Evolutionary conservation across 1,140 invertebrate species (phyloP).

Genomic region (Delia radicum): DNA sequence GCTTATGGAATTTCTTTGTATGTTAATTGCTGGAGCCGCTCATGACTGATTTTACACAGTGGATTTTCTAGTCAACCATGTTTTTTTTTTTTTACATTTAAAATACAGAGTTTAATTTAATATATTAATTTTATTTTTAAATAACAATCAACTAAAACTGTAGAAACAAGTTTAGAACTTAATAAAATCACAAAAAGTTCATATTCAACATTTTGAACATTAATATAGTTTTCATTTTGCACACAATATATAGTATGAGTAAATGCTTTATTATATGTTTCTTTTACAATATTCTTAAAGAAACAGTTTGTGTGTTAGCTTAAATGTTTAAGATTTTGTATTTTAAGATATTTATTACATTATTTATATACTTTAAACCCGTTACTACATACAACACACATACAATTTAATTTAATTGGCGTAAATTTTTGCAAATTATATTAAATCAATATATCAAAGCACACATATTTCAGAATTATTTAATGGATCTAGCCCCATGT

Average conservation of each 20-base stretch:
- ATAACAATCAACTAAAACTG: background rate
- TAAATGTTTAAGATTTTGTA: too few species aligned
- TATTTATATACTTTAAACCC: background rate
- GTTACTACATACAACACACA: background rate
- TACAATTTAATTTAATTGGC: background rate
- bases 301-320: too few species aligned
- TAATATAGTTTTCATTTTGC: background rate
- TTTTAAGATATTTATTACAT: background rate
- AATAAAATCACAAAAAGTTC: slow-evolving; percentile 6
- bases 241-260: background rate
- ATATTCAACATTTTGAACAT: background rate
- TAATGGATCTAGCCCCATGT: too few species aligned
- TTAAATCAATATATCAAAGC: background rate
- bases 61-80: too few species aligned
- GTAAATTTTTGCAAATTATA: background rate
- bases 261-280: background rate
- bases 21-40: too few species aligned
- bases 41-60: too few species aligned
- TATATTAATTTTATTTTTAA: background rate
- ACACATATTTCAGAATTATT: background rate
- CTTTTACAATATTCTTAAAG: background rate
- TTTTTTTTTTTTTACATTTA: too few species aligned
- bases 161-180: slow-evolving; percentile 17
- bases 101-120: background rate
- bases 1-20: too few species aligned